Conservation (phyloP, 2,797 vertebrate genomes). For the Vireo griseus region DNA sequence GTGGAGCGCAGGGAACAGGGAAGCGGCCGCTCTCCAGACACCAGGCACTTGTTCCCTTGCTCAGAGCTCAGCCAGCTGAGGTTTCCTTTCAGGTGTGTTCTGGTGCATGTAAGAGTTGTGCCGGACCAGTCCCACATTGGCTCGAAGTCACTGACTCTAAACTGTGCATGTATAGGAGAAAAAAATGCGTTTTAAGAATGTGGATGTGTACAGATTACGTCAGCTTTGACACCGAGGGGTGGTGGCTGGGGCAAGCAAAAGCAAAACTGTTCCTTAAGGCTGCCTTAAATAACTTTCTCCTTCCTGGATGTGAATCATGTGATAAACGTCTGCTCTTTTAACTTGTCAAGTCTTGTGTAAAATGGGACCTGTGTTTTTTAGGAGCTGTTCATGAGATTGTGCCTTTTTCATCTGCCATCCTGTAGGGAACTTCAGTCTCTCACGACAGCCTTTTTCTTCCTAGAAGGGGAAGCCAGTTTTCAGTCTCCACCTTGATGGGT, state of each 20-base stretch:
- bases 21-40: fast-evolving
- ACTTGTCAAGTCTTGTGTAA: neutral
- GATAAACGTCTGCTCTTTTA: neutral
- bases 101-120: fast-evolving
- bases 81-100: neutral
- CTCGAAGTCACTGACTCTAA: neutral
- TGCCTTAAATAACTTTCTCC: neutral
- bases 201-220: neutral
- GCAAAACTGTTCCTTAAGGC: constrained; percentile 23
- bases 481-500: neutral
- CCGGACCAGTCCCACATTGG: fast-evolving
- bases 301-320: neutral
- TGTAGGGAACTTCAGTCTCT: neutral
- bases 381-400: neutral
- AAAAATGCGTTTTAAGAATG: neutral
- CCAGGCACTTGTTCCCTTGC: fast-evolving
- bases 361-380: neutral
- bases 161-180: neutral
- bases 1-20: neutral
- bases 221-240: neutral
- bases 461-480: neutral
- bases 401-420: neutral
- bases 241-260: neutral
- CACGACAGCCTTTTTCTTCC: neutral
- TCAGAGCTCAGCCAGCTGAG: neutral